Percentiles rank a stretch among this genome's conserved stretches.
These are phyloP conservation scores for Drosophila dives DNA, from an alignment of 2,888 invertebrate species.

Conservation along the genomic window DNA sequence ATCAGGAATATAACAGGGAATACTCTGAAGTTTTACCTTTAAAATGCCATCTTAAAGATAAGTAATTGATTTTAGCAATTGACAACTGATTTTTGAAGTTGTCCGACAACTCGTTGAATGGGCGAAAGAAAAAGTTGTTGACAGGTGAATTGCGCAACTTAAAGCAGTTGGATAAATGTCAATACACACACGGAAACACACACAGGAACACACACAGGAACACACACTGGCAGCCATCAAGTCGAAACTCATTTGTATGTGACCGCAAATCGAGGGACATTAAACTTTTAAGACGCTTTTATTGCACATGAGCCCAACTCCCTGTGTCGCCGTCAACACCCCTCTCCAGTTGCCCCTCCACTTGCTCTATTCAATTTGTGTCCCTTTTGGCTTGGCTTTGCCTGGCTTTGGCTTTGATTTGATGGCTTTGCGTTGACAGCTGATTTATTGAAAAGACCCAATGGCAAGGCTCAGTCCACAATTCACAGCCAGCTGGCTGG, in stretches of 20 bases:
- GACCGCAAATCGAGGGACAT: constrained; percentile 67
- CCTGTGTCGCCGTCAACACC: constrained; percentile 19
- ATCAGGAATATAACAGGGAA: neutral
- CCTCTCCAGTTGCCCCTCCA: constrained; percentile 22
- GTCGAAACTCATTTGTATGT: constrained; percentile 68
- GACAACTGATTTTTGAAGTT: constrained; percentile 2
- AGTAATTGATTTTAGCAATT: neutral
- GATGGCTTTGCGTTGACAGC: constrained; percentile 63
- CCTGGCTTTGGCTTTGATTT: constrained; percentile 59
- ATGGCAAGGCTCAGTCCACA: constrained; percentile 16
- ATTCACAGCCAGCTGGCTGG: constrained; percentile 1
- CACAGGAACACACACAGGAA: constrained; percentile 8
- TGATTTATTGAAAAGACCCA: constrained; percentile 64
- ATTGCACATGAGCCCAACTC: constrained; percentile 60
- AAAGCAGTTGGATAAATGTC: constrained; percentile 24
- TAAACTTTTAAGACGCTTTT: constrained; percentile 80
- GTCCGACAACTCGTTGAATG: neutral
- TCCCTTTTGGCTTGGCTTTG: constrained; percentile 44
- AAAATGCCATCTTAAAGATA: neutral
- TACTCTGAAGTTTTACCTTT: neutral
- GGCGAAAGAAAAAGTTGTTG: constrained; percentile 5
- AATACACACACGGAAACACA: constrained; percentile 1
- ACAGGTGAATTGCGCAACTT: constrained; percentile 19
- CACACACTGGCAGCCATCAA: constrained; percentile 20
- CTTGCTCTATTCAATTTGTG: constrained; percentile 61